A percentile compares a stretch with the other conserved stretches of the same genome.
Evolutionary conservation across 2,888 invertebrate species (phyloP).

Genomic region (Heterodera filipjevi): DNA sequence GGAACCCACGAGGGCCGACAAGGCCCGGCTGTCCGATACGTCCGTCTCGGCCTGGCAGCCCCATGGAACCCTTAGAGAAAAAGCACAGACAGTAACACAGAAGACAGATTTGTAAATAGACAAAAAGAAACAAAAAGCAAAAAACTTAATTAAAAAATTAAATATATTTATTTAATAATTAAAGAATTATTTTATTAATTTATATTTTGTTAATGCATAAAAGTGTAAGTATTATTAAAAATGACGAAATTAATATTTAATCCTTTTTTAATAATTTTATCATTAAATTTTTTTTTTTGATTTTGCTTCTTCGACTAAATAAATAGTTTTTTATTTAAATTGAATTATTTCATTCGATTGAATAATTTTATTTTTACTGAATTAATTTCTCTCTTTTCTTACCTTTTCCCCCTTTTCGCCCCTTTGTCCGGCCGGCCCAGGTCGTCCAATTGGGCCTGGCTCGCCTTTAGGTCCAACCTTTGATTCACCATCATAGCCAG

Average conservation of each 20-base stretch:
- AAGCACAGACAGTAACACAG: slow-evolving; percentile 18
- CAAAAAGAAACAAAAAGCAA: slow-evolving; percentile 8
- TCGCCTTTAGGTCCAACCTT: slow-evolving; percentile 63
- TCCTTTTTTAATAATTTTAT: too few relatives aligned
- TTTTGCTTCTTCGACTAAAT: too few relatives aligned
- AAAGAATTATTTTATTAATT: too few relatives aligned
- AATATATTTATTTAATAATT: not conserved
- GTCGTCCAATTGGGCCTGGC: slow-evolving; percentile 55
- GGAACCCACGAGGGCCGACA: slow-evolving; percentile 49
- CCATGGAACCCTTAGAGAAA: slow-evolving; percentile 43
- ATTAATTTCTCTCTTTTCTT: slow-evolving; percentile 8
- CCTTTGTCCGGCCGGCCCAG: slow-evolving; percentile 53
- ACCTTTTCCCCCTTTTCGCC: slow-evolving; percentile 56
- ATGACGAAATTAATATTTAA: too few relatives aligned
- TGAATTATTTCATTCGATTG: not conserved
- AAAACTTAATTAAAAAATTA: not conserved
- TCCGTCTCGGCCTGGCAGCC: slow-evolving; percentile 44
- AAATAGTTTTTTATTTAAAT: not conserved
- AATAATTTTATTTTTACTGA: not conserved
- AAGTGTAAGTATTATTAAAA: too few relatives aligned
- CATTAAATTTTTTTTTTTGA: too few relatives aligned
- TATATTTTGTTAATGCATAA: not conserved
- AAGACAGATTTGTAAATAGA: slow-evolving; percentile 4
- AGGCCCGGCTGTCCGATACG: slow-evolving; percentile 42
- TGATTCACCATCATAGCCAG: slow-evolving; percentile 64